Conservation (phyloP, 92 coral and sea anemone species). For the Umimayanthus chanpuru region DNA sequence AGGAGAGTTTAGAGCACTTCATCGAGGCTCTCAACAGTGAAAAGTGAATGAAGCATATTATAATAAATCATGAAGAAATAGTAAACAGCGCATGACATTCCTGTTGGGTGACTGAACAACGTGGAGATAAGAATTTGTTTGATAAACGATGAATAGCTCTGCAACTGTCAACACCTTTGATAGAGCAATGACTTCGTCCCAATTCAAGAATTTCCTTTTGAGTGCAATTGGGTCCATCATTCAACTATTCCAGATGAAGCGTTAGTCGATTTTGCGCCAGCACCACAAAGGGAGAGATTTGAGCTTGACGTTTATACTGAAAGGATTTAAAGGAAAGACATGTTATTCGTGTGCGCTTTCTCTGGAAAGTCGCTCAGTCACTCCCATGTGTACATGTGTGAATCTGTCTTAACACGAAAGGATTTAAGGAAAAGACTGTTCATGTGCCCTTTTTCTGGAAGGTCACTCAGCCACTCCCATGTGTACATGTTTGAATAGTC, state of each 20-base stretch:
- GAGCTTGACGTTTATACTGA: neutral
- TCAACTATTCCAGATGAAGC: neutral
- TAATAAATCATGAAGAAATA: neutral
- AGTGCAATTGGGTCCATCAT: neutral
- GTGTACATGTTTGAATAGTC: too few species aligned
- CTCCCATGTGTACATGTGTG: too few species aligned
- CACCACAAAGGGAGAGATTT: neutral
- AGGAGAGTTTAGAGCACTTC: constrained; percentile 96
- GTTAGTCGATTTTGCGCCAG: too few species aligned
- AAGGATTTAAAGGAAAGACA: neutral
- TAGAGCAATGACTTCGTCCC: neutral
- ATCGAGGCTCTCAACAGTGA: constrained; percentile 96
- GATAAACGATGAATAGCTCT: neutral
- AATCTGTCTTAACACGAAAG: too few species aligned
- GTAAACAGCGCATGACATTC: neutral
- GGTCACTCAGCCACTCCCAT: too few species aligned
- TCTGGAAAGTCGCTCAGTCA: neutral
- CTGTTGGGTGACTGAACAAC: neutral
- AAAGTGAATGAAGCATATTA: constrained; percentile 50
- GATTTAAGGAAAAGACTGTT: too few species aligned
- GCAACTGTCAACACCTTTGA: neutral
- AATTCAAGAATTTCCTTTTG: neutral
- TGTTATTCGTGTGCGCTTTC: neutral
- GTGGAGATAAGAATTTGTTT: neutral
- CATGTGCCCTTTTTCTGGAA: too few species aligned